Percentiles rank a stretch among this genome's conserved stretches.
Conservation (phyloP, 2,113 vertebrate species). For the Sinocyclocheilus maitianheensis region DNA sequence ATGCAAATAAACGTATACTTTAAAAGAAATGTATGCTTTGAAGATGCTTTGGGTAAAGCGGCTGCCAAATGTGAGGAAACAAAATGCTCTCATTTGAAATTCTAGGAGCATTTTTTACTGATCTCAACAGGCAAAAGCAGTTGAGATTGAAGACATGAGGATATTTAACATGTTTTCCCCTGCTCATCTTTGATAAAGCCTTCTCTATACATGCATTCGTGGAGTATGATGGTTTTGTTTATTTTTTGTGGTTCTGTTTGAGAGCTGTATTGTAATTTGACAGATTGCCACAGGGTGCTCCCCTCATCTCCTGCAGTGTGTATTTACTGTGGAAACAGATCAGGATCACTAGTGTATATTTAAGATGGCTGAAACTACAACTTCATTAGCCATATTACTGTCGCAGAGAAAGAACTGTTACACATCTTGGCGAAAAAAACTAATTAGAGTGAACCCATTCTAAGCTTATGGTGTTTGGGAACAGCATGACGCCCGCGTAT, state of each 20-base stretch:
- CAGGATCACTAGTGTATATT: slow-evolving; percentile 15
- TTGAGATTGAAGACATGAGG: slow-evolving; percentile 11
- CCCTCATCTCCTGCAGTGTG: slow-evolving; percentile 13
- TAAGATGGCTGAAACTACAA: slow-evolving; percentile 20
- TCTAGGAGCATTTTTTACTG: background rate
- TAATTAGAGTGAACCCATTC: background rate
- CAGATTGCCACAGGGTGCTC: slow-evolving; percentile 26
- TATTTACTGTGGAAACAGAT: slow-evolving; percentile 25
- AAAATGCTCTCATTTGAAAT: background rate
- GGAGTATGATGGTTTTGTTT: background rate
- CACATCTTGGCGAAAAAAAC: background rate
- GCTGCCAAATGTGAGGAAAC: background rate
- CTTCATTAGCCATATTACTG: slow-evolving; percentile 17
- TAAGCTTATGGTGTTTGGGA: slow-evolving; percentile 6
- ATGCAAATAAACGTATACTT: background rate
- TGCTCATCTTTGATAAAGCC: slow-evolving; percentile 17
- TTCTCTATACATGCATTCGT: background rate
- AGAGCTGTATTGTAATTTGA: slow-evolving; percentile 31
- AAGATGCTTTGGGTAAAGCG: background rate
- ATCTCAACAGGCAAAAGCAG: slow-evolving; percentile 1
- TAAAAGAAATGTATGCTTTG: background rate
- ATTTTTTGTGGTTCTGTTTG: slow-evolving; percentile 3
- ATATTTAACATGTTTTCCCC: slow-evolving; percentile 5
- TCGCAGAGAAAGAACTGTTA: background rate
- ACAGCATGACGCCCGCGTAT: background rate